A percentile compares a stretch with the other conserved stretches of the same genome.
Evolutionary conservation across 2,113 vertebrate species (phyloP).

Genomic region (Aplodontia rufa): DNA sequence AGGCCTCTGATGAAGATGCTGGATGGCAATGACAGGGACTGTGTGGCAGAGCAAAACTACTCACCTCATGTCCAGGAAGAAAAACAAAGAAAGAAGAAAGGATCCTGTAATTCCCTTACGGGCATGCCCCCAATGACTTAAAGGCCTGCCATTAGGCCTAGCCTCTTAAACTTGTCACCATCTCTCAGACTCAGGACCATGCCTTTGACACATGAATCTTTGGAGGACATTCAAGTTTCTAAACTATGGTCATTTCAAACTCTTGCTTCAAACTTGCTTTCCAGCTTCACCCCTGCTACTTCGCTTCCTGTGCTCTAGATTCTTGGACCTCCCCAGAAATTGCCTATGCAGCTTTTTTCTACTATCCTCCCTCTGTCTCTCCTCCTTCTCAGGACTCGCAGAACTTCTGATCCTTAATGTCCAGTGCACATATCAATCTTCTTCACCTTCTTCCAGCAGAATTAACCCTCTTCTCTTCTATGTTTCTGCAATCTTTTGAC

Average conservation of each 20-base stretch:
- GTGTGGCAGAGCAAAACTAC: neutral
- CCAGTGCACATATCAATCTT: neutral
- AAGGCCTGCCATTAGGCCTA: neutral
- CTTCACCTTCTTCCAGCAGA: neutral
- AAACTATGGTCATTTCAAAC: neutral
- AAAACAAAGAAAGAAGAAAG: neutral
- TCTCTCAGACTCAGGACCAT: neutral
- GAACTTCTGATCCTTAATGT: neutral
- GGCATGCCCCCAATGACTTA: neutral
- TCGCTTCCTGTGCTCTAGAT: neutral
- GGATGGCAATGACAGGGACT: no score
- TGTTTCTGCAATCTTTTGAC: neutral
- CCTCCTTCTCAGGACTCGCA: neutral
- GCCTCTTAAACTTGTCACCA: neutral
- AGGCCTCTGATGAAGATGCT: neutral
- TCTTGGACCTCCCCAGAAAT: neutral
- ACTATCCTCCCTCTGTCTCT: neutral
- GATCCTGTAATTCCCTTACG: neutral
- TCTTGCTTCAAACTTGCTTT: neutral
- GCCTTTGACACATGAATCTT: neutral
- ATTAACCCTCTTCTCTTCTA: neutral
- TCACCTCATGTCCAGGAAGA: neutral
- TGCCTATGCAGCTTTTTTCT: neutral
- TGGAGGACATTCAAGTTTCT: neutral
- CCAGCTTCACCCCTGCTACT: neutral